phyloP scores from a whole-genome alignment of 2,888 invertebrate species.

The Gibbula magus region DNA sequence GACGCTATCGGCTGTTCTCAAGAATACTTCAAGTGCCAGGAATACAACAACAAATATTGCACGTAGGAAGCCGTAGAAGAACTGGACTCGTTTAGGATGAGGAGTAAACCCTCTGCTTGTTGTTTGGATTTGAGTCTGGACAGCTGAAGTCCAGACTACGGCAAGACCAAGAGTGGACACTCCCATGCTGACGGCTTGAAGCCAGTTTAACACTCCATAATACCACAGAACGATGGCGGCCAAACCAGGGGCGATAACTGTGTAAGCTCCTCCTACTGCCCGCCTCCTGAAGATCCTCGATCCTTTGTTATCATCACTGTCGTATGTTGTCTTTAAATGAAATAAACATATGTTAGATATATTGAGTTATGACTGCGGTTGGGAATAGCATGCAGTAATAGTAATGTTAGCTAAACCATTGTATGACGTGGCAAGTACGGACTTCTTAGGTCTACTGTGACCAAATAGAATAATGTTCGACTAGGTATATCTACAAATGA shows the following conservation, averaged over 20 bases:
- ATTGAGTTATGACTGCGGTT: no score
- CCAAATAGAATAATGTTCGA: no score
- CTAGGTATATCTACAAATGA: no score
- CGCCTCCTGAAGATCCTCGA: not conserved
- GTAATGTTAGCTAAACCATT: no score
- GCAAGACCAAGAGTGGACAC: slow-evolving; percentile 42
- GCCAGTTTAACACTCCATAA: slow-evolving; percentile 40
- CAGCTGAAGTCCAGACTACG: slow-evolving; percentile 52
- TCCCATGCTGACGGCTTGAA: slow-evolving; percentile 45
- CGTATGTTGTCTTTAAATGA: not conserved
- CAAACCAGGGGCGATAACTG: slow-evolving; percentile 31
- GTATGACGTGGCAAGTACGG: no score
- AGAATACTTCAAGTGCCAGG: slow-evolving; percentile 42
- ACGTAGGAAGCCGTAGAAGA: slow-evolving; percentile 46
- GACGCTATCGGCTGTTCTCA: slow-evolving; percentile 31
- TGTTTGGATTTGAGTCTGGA: slow-evolving; percentile 44
- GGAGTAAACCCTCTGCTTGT: slow-evolving; percentile 37
- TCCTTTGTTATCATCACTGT: not conserved
- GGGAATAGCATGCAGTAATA: no score
- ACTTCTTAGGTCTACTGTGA: no score
- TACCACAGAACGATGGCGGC: slow-evolving; percentile 45
- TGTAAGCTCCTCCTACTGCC: not conserved
- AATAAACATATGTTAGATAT: not conserved
- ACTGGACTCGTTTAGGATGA: slow-evolving; percentile 40
- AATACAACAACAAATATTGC: slow-evolving; percentile 42